These are phyloP conservation scores for Octodon degus DNA, from an alignment of 2,113 vertebrate genomes.

Conservation along the genomic window DNA sequence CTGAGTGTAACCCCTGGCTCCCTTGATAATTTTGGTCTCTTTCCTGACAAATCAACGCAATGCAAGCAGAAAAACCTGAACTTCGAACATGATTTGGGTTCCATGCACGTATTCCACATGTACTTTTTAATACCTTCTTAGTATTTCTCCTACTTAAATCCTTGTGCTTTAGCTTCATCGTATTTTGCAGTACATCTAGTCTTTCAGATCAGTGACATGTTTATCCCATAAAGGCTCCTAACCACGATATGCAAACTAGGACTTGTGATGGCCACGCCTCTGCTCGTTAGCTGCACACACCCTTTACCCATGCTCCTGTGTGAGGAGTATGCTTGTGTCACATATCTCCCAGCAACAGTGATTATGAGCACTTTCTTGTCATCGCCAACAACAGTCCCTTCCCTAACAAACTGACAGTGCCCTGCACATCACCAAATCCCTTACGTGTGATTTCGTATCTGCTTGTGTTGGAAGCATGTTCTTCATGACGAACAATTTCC, in stretches of 20 bases:
- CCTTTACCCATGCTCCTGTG: neutral
- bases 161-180: neutral
- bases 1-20: neutral
- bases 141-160: neutral
- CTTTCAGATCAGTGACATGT: neutral
- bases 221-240: neutral
- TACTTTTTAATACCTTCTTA: neutral
- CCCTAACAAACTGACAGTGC: neutral
- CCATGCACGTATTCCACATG: neutral
- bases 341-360: neutral
- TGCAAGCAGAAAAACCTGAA: neutral
- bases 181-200: neutral
- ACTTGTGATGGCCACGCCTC: no score
- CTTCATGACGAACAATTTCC: neutral
- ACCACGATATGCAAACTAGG: neutral
- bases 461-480: neutral
- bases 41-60: neutral
- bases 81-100: neutral
- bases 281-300: neutral
- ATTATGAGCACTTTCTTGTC: neutral
- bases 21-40: neutral
- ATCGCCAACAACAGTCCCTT: neutral
- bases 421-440: neutral
- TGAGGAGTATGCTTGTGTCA: neutral
- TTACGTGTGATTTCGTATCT: neutral